phyloP scores from a whole-genome alignment of 2,797 vertebrate genomes.

The Todus mexicanus region DNA sequence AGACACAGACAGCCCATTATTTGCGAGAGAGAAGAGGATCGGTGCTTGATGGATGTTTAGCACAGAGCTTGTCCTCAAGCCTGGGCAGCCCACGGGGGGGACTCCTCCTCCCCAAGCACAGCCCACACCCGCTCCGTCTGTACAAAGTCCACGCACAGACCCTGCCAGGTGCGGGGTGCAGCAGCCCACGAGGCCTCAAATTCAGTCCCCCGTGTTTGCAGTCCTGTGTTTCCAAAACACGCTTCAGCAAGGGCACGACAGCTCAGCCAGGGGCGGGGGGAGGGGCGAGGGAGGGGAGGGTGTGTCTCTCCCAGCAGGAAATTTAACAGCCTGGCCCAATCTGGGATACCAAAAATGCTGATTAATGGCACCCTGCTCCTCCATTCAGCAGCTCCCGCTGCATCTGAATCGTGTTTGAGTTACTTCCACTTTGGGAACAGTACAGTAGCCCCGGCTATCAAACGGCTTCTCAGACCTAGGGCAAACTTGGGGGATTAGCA shows the following conservation, averaged over 20 bases:
- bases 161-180: neutral
- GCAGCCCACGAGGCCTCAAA: neutral
- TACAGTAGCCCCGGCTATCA: neutral
- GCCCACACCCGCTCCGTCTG: fast-evolving
- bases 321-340: neutral
- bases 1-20: neutral
- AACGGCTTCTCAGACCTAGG: neutral
- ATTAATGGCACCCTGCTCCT: neutral
- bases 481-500: neutral
- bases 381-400: neutral
- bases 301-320: neutral
- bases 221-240: neutral
- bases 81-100: neutral
- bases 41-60: neutral
- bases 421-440: neutral
- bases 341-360: neutral
- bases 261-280: no score
- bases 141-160: neutral
- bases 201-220: neutral
- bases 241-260: neutral
- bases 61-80: neutral
- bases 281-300: no score
- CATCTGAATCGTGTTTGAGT: neutral
- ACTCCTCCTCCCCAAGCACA: neutral
- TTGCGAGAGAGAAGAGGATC: neutral